A percentile compares a stretch with the other conserved stretches of the same genome.
Conservation (phyloP, 2,113 vertebrate species). For the Sus scrofa region DNA sequence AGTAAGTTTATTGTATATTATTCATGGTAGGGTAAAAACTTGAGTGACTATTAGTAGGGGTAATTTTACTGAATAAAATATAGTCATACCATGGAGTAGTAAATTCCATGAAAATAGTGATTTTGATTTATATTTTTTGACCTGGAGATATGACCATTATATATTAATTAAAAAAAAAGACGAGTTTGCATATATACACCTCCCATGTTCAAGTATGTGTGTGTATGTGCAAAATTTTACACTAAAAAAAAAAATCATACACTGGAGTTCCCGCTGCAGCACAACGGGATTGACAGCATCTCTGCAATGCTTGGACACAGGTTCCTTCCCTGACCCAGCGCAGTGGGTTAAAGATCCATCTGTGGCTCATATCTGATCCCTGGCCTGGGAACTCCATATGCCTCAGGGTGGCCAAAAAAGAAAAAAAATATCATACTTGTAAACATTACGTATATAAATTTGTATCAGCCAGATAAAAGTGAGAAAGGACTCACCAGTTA, state of each 20-base stretch:
- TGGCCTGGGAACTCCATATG: no score
- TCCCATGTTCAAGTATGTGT: accelerated
- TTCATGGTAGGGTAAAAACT: conserved; percentile 15
- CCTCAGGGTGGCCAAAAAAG: no score
- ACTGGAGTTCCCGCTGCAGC: no score
- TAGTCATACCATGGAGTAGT: not conserved
- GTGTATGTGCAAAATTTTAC: not conserved
- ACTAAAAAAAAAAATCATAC: not conserved
- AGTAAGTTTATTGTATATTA: conserved; percentile 16
- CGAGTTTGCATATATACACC: not conserved
- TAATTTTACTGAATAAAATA: conserved; percentile 29
- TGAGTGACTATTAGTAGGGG: not conserved
- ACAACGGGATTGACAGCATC: no score
- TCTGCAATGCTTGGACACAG: no score
- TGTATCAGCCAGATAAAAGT: not conserved
- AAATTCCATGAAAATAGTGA: conserved; percentile 22
- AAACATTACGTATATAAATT: not conserved
- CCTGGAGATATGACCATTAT: not conserved
- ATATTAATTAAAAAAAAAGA: not conserved
- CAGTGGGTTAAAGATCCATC: no score
- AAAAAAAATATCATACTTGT: not conserved
- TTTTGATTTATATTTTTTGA: conserved; percentile 41
- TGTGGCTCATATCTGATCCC: no score
- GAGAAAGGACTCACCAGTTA: not conserved
- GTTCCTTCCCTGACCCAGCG: no score